A percentile compares a stretch with the other conserved stretches of the same genome.
These are phyloP conservation scores for Chaetogeoica ovagalla DNA, from an alignment of 2,888 invertebrate genomes.

Conservation along the genomic window DNA sequence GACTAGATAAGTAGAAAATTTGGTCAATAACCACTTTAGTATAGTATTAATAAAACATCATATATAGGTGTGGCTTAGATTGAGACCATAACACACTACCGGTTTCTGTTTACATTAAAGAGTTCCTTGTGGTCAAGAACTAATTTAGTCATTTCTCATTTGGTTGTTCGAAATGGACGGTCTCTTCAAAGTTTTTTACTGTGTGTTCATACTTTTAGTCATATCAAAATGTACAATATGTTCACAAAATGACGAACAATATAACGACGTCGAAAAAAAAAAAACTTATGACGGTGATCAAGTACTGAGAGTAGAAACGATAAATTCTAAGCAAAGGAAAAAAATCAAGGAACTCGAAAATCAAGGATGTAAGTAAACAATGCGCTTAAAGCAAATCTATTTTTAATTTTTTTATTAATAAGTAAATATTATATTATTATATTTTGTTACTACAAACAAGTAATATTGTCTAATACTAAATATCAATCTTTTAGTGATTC, in stretches of 20 bases:
- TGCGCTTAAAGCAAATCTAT: neutral
- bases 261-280: slow-evolving; percentile 32
- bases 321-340: slow-evolving; percentile 63
- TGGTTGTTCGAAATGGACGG: slow-evolving; percentile 45
- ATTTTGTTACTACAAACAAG: too few relatives aligned
- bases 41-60: slow-evolving; percentile 34
- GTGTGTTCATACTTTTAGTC: slow-evolving; percentile 33
- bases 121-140: slow-evolving; percentile 38
- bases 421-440: slow-evolving; percentile 1
- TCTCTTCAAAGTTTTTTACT: slow-evolving; percentile 19
- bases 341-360: slow-evolving; percentile 64
- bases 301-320: slow-evolving; percentile 71
- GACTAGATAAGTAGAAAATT: slow-evolving; percentile 15
- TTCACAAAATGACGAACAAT: slow-evolving; percentile 12
- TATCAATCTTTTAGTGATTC: slow-evolving; percentile 62
- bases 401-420: neutral
- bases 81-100: slow-evolving; percentile 43
- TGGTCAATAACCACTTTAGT: slow-evolving; percentile 40
- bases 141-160: slow-evolving; percentile 41
- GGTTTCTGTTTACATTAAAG: slow-evolving; percentile 45
- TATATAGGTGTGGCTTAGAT: slow-evolving; percentile 46
- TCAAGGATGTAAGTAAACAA: slow-evolving; percentile 63
- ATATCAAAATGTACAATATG: slow-evolving; percentile 10
- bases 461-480: neutral
- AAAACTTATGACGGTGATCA: slow-evolving; percentile 77